These are phyloP conservation scores for Melitaea cinxia DNA, from an alignment of 1,140 invertebrate genomes.

Conservation along the genomic window DNA sequence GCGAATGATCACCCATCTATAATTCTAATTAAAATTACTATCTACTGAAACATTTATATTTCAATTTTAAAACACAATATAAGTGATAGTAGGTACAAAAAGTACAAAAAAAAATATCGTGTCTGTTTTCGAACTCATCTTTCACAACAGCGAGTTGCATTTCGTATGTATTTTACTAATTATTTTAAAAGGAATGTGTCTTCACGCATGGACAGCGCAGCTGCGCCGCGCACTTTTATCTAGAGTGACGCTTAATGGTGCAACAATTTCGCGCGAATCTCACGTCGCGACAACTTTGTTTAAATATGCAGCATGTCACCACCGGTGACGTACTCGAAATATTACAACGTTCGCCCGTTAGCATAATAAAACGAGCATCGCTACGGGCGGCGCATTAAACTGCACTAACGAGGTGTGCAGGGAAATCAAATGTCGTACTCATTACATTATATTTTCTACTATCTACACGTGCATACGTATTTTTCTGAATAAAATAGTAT, in stretches of 20 bases:
- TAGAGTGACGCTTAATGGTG: conserved; percentile 60
- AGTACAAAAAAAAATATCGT: background rate
- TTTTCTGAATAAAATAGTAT: too few species aligned
- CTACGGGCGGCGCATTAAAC: conserved; percentile 75
- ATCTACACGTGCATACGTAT: conserved; percentile 1
- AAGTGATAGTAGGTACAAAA: background rate
- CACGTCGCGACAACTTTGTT: conserved; percentile 68
- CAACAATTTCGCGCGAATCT: conserved; percentile 46
- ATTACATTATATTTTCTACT: conserved; percentile 46
- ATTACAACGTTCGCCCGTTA: conserved; percentile 74
- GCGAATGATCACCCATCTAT: background rate
- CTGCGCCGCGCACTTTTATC: conserved; percentile 52
- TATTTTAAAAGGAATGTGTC: conserved; percentile 30
- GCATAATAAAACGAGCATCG: conserved; percentile 77
- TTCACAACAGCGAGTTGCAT: conserved; percentile 8
- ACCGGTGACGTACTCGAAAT: conserved; percentile 76
- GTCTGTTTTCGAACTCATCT: conserved; percentile 26
- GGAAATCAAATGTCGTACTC: conserved; percentile 67
- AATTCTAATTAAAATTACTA: background rate
- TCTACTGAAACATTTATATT: background rate
- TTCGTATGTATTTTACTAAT: conserved; percentile 18
- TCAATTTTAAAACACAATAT: background rate
- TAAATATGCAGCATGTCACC: conserved; percentile 77
- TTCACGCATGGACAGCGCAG: conserved; percentile 25
- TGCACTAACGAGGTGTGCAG: conserved; percentile 71